phyloP scores from a whole-genome alignment of 1,140 invertebrate species.

The Drosophila azteca region DNA sequence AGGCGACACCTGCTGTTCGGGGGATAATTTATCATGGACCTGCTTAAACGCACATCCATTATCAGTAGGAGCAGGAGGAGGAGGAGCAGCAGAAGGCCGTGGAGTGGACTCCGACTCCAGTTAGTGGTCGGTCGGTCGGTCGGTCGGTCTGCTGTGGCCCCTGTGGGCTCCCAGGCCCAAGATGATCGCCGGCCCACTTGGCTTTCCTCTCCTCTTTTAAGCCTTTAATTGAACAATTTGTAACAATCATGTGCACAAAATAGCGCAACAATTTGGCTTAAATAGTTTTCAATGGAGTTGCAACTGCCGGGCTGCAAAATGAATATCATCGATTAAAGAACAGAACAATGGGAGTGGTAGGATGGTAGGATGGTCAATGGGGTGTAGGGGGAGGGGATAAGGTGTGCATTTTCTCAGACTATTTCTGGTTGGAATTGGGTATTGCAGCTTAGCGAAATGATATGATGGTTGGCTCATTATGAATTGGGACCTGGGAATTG shows the following conservation, averaged over 20 bases:
- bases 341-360: constrained; percentile 31
- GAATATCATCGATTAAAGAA: constrained; percentile 62
- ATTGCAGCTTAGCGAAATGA: no score
- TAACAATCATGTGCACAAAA: constrained; percentile 82
- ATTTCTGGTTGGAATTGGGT: no score
- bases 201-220: constrained; percentile 50
- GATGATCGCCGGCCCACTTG: constrained; percentile 1
- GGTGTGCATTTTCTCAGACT: constrained; percentile 15
- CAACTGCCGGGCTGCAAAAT: constrained; percentile 49
- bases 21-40: constrained; percentile 69
- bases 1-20: constrained; percentile 72
- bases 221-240: constrained; percentile 82
- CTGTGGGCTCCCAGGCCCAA: constrained; percentile 9
- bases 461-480: no score
- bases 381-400: background rate
- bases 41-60: constrained; percentile 80
- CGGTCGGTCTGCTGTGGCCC: constrained; percentile 25
- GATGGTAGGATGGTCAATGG: no score
- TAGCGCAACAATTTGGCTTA: constrained; percentile 81
- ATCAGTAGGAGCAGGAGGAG: constrained; percentile 42
- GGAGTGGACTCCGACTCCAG: constrained; percentile 22
- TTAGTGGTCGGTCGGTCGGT: constrained; percentile 37
- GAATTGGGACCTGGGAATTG: no score
- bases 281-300: constrained; percentile 79
- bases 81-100: constrained; percentile 19